These are phyloP conservation scores for Aphidius gifuensis DNA, from an alignment of 1,140 invertebrate species.

Conservation along the genomic window DNA sequence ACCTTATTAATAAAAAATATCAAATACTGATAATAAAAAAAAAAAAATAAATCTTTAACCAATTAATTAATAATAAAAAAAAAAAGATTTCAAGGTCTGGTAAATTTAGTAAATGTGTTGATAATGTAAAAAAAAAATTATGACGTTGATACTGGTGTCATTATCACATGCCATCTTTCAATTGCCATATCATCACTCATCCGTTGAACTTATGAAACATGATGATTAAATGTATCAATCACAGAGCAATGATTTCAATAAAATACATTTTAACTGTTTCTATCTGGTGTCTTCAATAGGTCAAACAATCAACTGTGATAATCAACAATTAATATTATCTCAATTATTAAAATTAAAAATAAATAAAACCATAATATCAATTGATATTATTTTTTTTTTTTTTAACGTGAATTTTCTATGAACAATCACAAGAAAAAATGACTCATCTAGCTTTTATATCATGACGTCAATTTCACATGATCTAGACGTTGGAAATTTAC, in stretches of 20 bases:
- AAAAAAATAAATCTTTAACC: too few species aligned
- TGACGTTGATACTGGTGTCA: conserved; percentile 2
- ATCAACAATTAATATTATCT: neutral
- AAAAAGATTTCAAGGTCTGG: too few species aligned
- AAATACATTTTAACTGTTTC: neutral
- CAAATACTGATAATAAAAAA: too few species aligned
- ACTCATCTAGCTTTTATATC: too few species aligned
- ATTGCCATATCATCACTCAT: conserved; percentile 15
- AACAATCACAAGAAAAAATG: too few species aligned
- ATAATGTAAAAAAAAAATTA: conserved; percentile 7
- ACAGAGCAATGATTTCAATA: conserved; percentile 6
- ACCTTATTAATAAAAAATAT: too few species aligned
- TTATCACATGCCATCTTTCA: conserved; percentile 18
- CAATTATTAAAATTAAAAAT: too few species aligned
- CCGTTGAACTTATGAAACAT: conserved; percentile 17
- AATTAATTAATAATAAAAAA: too few species aligned
- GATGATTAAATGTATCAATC: neutral
- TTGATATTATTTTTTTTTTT: neutral
- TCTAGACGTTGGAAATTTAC: too few species aligned
- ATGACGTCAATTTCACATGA: too few species aligned
- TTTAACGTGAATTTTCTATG: too few species aligned
- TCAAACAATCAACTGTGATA: neutral
- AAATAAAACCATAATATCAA: neutral
- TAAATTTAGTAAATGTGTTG: too few species aligned
- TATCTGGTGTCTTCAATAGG: neutral